Base-by-base conservation (phyloP, 2,888 invertebrate genomes). In the Linhomoeus sp. region DNA sequence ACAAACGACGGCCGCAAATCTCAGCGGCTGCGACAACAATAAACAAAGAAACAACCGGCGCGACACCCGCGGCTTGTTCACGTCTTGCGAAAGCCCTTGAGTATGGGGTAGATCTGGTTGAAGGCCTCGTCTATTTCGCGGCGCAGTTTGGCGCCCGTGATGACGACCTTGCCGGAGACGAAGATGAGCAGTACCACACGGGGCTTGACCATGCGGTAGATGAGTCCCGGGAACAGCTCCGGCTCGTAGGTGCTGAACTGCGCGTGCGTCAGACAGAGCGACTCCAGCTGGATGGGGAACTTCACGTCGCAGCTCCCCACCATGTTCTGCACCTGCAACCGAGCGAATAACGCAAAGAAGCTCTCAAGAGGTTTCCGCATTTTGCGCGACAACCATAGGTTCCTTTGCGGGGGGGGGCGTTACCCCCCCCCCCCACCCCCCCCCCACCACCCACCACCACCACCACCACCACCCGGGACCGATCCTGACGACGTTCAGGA, bases 151-250 rank as follows among this genome's bases (percentile, higher is more conserved):
- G 86, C 92, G 54, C 92, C 73, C 61, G 94, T 97, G 52, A 97
- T 79, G 1, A 97, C 94, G 55, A 97, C 79, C 75, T 97, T 99
- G 47, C 97, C 97, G 67, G 92, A 94, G 1, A 97, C 94, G 72
- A 99, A 99, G 66, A 99, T 92, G 15, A 99, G 72, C 52, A 97
- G 70, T 3, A 94, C 94, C 54, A 97, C 79, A 55, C 87, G n/a
- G 9, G 43, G 43, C 9, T 25, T 19, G 5, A 43, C 43, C 26
- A 29, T 62, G 59, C 94, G 75, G 67, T 97, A 97, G 48, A 97
- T 87, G 29, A 97, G 74, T n/a, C 94, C 97, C 9, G 97, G 92
- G 69, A 97, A 97, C 47, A 97, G 70, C 69, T 97, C 97, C 0
- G 97, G 94, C 67, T 97, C 97, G 64, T 97, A 97, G 45, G 84